Evolutionary conservation across 2,888 invertebrate genomes (phyloP), one percentile per base, ranked within the genome.

Genomic region (Limnephilus rhombicus): DNA sequence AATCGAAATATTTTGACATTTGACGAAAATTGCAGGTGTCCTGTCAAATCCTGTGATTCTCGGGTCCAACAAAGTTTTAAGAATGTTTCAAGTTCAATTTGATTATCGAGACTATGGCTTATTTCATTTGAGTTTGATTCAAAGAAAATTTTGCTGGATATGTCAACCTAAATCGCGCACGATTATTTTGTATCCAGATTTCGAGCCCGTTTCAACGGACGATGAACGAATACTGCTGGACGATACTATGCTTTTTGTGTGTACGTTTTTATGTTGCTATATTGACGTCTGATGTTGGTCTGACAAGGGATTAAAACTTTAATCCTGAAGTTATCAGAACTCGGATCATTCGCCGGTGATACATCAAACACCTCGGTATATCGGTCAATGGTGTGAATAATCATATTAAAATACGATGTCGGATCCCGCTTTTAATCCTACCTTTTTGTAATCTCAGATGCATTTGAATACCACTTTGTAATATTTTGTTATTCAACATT

Each of bases 321-420:
- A 91, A 91, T 91, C 91, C 83, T 80, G 81, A 29, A 80, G 91
- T 88, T 82, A 91, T 89, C 91, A 85, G 68, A 68, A 68, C 68
- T 4, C 31, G 81, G 31, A 31, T 82, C 34, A 85, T 91, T 85
- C 34, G 91, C 89, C 89, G 91, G 89, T 89, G 68, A 85, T 80
- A 85, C 91, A 85, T 91, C 91, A 91, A 91, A 91, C 31, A 90
- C 49, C 7, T 89, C 34, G 29, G 68, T 37, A 87, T 87, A 87
- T 87, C 87, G 87, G 87, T 87, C 68, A 87, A 87, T 87, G 87
- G 53, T 53, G 87, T 53, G 87, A 53, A 87, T 87, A 53, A 87
- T 87, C 68, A 87, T 18, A 87, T 45, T 45, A 49, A 86, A 41
- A 86, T 7, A 29, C 37, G 85, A 49, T 86, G 9, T 7, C 5